Evolutionary conservation across 1,140 invertebrate genomes (phyloP), one percentile per base, ranked within the genome.

Genomic region (Drosophila persimilis): DNA sequence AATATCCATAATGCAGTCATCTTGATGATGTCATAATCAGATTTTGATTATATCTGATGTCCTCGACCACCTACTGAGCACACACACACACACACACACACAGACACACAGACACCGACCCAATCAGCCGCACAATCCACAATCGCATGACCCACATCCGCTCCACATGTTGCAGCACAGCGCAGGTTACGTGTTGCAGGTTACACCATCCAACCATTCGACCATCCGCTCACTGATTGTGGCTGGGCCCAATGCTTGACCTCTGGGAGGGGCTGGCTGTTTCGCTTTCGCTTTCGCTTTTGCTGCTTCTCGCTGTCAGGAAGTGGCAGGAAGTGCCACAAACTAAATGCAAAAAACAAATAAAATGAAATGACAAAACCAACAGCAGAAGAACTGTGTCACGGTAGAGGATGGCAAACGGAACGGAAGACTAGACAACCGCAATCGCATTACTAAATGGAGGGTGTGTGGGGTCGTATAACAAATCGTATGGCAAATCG

Each of bases 301-400:
- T 7, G 11, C 24, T 50, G 20, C 22, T 29, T 0, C 20, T 6
- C 56, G 48, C 63, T 44, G 66, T 11, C 35, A 39, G 35, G 35
- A 39, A 39, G 35, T 39, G 35, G 35, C 77, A 75, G 77, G 77
- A 80, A 80, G 77, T 70, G 76, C 59, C 54, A 74, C 67, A 45
- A 29, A 24, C 53, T 54, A 58, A 70, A 62, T 57, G 20, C 20
- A 20, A 20, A 20, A 20, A 20, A 20, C 1, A 20, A 20, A 20
- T 20, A 2, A 20, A 20, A 5, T 5, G 4, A 26, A 26, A n/a
- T n/a, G n/a, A n/a, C n/a, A n/a, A 26, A 4, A 26, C 4, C 24
- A 62, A 54, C 5, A 41, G 26, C 11, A 15, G 2, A 20, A 43
- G 20, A 51, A 13, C 8, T 31, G 31, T 31, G 31, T 8, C 9